phyloP scores from a whole-genome alignment of 2,888 invertebrate species.

The Onchidella celtica region DNA sequence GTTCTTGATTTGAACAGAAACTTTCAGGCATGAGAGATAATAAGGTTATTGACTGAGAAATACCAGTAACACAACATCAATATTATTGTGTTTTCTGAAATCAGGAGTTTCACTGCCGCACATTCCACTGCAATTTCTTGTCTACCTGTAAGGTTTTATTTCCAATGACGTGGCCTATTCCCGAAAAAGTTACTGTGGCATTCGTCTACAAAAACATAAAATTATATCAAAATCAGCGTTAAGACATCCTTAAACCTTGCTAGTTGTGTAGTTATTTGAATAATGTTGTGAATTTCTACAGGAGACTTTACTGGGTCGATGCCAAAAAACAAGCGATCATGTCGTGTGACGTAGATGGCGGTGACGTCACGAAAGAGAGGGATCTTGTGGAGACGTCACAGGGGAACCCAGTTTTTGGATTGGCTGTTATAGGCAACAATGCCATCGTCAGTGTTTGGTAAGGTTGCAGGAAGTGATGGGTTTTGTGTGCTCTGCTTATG shows the following conservation, averaged over 20 bases:
- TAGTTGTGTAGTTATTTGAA: neutral
- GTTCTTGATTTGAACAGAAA: too few species aligned
- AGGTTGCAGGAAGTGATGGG: too few species aligned
- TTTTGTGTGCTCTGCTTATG: neutral
- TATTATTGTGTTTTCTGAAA: too few species aligned
- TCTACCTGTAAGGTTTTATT: too few species aligned
- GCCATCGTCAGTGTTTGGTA: slow-evolving; percentile 72
- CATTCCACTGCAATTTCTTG: too few species aligned
- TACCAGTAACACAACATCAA: too few species aligned
- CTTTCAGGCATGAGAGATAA: too few species aligned
- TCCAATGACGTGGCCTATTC: too few species aligned
- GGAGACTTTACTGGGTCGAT: slow-evolving; percentile 75
- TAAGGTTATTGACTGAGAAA: too few species aligned
- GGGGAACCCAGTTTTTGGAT: slow-evolving; percentile 67
- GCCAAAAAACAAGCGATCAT: slow-evolving; percentile 64
- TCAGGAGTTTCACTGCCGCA: too few species aligned
- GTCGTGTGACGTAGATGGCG: slow-evolving; percentile 68
- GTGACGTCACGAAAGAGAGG: slow-evolving; percentile 60
- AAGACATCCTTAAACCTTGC: neutral
- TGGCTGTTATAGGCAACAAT: slow-evolving; percentile 69
- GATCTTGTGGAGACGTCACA: slow-evolving; percentile 56
- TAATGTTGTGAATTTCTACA: slow-evolving; percentile 48
- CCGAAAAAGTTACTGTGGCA: too few species aligned
- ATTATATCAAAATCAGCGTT: neutral
- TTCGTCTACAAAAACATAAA: neutral